Conservation (phyloP, 2,888 invertebrate genomes). For the Cactoblastis cactorum region DNA sequence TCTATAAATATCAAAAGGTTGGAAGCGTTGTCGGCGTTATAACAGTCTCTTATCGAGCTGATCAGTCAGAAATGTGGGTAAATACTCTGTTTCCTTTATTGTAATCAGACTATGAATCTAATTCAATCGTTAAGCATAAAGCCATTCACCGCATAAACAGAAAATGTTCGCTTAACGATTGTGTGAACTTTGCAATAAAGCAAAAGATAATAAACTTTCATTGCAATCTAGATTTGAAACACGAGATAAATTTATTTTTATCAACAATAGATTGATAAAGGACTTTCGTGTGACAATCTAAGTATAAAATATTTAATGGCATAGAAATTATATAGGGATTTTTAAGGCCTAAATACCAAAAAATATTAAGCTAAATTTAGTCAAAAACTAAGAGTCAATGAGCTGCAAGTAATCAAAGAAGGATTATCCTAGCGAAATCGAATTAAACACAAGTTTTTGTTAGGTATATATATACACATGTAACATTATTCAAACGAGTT, state of each 20-base stretch:
- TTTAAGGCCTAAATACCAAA: not conserved
- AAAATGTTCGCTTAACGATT: conserved; percentile 20
- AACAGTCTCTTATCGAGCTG: conserved; percentile 38
- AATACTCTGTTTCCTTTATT: conserved; percentile 32
- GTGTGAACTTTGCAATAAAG: conserved; percentile 13
- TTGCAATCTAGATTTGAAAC: not conserved
- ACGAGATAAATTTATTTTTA: not conserved
- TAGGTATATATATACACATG: not conserved
- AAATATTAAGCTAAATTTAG: no score
- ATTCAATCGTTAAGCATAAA: conserved; percentile 22
- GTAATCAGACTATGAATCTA: conserved; percentile 31
- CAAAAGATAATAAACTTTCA: conserved; percentile 13
- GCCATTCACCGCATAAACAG: conserved; percentile 11
- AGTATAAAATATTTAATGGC: conserved; percentile 15
- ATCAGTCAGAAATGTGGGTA: conserved; percentile 36
- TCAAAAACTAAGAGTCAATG: no score
- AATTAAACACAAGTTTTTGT: not conserved
- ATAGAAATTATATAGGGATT: conserved; percentile 5
- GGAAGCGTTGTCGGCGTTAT: conserved; percentile 40
- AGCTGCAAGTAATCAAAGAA: no score
- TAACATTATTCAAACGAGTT: not conserved
- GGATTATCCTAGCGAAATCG: no score
- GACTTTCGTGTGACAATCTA: not conserved
- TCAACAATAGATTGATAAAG: conserved; percentile 8
- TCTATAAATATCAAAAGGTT: conserved; percentile 20